A percentile compares a stretch with the other conserved stretches of the same genome.
Evolutionary conservation across 2,888 invertebrate genomes (phyloP).

Genomic region (Caenorhabditis japonica): DNA sequence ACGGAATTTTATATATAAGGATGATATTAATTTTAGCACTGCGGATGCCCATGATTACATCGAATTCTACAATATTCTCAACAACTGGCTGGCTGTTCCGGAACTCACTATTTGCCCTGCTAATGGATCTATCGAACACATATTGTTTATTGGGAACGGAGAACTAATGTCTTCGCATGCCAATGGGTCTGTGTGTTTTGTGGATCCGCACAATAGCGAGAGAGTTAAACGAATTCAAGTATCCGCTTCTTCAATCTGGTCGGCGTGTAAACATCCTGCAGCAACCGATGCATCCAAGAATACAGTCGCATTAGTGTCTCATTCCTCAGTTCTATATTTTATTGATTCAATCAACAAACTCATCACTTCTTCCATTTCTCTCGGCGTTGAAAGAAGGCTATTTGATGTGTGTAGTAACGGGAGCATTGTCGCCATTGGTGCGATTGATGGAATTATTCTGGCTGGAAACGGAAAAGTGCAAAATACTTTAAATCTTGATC

Average conservation of each 20-base stretch:
- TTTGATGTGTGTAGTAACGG: conserved; percentile 54
- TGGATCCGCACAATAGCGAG: conserved; percentile 47
- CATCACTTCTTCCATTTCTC: conserved; percentile 54
- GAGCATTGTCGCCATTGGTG: conserved; percentile 55
- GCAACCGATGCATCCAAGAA: too few species aligned
- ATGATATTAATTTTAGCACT: too few species aligned
- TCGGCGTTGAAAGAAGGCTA: conserved; percentile 65
- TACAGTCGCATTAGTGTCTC: conserved; percentile 44
- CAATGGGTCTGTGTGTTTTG: conserved; percentile 53
- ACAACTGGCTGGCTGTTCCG: conserved; percentile 48
- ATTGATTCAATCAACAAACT: conserved; percentile 59
- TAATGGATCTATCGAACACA: conserved; percentile 49
- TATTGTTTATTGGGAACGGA: conserved; percentile 25
- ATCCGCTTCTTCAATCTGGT: conserved; percentile 66
- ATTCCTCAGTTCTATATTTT: conserved; percentile 53
- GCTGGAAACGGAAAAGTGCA: conserved; percentile 45
- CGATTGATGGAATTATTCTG: conserved; percentile 51
- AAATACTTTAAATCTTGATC: conserved; percentile 44
- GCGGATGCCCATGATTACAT: conserved; percentile 46
- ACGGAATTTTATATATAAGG: too few species aligned
- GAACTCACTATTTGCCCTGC: conserved; percentile 50
- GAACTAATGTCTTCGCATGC: conserved; percentile 49
- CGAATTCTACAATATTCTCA: conserved; percentile 60
- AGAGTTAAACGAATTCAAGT: conserved; percentile 67
- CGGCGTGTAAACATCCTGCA: conserved; percentile 47